Evolutionary conservation across 2,113 vertebrate genomes (phyloP).

Genomic region (Psilopogon haemacephalus): DNA sequence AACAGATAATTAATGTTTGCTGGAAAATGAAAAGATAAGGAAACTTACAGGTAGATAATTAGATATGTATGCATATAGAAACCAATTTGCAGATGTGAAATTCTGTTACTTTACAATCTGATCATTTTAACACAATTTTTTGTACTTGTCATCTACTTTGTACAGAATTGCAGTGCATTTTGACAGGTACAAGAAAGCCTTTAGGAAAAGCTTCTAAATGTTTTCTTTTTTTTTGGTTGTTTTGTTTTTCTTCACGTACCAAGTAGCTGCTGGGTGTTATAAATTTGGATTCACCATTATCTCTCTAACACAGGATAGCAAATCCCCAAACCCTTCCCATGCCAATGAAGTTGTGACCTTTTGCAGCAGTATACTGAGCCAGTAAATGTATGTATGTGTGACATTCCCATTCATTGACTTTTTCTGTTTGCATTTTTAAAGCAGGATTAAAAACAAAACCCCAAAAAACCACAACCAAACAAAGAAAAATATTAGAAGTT

Average conservation of each 20-base stretch:
- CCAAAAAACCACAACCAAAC: background rate
- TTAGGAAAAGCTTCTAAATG: background rate
- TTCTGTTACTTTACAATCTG: background rate
- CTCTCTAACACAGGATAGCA: background rate
- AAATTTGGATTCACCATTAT: background rate
- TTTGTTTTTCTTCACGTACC: background rate
- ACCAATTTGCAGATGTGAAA: background rate
- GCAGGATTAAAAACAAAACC: background rate
- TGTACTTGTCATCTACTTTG: background rate
- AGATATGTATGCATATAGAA: background rate
- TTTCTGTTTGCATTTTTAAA: background rate
- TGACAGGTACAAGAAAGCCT: background rate
- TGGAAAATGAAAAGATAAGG: background rate
- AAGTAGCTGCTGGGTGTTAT: background rate
- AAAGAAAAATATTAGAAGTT: background rate
- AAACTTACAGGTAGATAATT: background rate
- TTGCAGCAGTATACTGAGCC: background rate
- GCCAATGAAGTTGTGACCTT: background rate
- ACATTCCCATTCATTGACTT: background rate
- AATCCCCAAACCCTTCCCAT: background rate
- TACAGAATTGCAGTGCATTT: background rate
- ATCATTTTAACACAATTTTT: background rate
- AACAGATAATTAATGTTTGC: background rate
- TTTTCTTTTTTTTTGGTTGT: background rate
- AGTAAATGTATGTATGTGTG: background rate